Conservation (phyloP, 2,797 vertebrate genomes). For the Masticophis lateralis region DNA sequence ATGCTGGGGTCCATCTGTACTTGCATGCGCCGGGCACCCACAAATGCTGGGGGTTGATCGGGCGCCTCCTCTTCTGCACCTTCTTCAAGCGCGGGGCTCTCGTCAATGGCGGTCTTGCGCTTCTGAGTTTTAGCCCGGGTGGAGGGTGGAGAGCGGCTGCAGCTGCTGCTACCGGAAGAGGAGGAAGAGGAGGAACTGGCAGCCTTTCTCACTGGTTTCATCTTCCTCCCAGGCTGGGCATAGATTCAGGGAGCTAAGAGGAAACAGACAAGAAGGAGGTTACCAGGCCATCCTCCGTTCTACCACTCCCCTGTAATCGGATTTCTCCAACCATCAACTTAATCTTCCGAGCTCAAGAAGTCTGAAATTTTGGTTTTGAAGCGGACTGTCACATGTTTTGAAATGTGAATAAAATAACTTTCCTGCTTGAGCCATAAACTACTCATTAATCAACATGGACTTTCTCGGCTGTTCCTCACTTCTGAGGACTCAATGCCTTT, state of each 20-base stretch:
- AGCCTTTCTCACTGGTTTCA: slow-evolving; percentile 85
- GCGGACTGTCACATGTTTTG: background rate
- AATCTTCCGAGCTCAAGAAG: background rate
- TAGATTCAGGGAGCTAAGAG: slow-evolving; percentile 40
- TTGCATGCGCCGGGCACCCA: slow-evolving; percentile 31
- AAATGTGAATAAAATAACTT: background rate
- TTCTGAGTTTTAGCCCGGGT: slow-evolving; percentile 79
- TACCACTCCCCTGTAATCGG: too few relatives aligned
- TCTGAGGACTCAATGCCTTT: too few relatives aligned
- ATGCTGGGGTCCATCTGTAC: slow-evolving; percentile 35
- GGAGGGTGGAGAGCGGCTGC: slow-evolving; percentile 74
- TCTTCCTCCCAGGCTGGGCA: slow-evolving; percentile 55
- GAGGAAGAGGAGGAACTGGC: slow-evolving; percentile 63
- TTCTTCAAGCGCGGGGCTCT: slow-evolving; percentile 70
- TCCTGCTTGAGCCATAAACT: background rate
- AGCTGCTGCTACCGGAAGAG: slow-evolving; percentile 52
- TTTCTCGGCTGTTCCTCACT: background rate
- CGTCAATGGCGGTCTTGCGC: slow-evolving; percentile 60
- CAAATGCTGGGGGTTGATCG: slow-evolving; percentile 19
- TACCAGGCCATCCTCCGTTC: background rate
- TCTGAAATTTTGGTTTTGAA: background rate
- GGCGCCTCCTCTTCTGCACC: slow-evolving; percentile 56
- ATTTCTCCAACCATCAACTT: too few relatives aligned
- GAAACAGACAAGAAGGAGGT: slow-evolving; percentile 2
- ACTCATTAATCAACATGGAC: background rate